Evolutionary conservation across 1,140 invertebrate species (phyloP).

Genomic region (Palaemon carinicauda): DNA sequence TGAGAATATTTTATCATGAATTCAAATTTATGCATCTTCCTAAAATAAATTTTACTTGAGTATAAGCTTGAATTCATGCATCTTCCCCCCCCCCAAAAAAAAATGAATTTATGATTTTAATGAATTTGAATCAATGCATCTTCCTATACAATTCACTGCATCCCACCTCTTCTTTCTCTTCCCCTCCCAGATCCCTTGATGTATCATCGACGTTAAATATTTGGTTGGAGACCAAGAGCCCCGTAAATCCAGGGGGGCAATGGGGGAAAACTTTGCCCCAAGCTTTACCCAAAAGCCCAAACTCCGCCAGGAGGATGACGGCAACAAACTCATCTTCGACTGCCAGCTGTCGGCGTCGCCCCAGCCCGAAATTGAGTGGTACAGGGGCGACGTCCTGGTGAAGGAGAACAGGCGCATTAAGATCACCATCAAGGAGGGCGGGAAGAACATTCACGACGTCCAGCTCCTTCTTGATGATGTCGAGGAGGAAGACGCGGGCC

Average conservation of each 20-base stretch:
- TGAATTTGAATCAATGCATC: no score
- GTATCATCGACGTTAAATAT: slow-evolving; percentile 32
- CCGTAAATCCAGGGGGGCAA: slow-evolving; percentile 50
- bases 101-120: no score
- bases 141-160: not conserved
- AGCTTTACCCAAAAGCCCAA: slow-evolving; percentile 97
- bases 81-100: no score
- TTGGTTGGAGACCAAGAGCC: slow-evolving; percentile 20
- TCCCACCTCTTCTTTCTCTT: not conserved
- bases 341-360: slow-evolving; percentile 88
- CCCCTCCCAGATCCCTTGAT: slow-evolving; percentile 52
- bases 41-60: no score
- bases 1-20: no score
- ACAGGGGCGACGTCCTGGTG: slow-evolving; percentile 83
- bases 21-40: no score
- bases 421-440: slow-evolving; percentile 84
- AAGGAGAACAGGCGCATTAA: slow-evolving; percentile 83
- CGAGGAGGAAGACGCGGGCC: slow-evolving; percentile 92
- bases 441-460: slow-evolving; percentile 84
- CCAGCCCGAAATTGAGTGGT: slow-evolving; percentile 92
- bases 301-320: slow-evolving; percentile 93
- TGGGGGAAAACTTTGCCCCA: slow-evolving; percentile 88
- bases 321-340: slow-evolving; percentile 94
- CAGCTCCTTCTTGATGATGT: slow-evolving; percentile 94
- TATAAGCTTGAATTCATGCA: no score